These are phyloP conservation scores for Tetramorium alpestre DNA, from an alignment of 1,140 invertebrate species.

Conservation along the genomic window DNA sequence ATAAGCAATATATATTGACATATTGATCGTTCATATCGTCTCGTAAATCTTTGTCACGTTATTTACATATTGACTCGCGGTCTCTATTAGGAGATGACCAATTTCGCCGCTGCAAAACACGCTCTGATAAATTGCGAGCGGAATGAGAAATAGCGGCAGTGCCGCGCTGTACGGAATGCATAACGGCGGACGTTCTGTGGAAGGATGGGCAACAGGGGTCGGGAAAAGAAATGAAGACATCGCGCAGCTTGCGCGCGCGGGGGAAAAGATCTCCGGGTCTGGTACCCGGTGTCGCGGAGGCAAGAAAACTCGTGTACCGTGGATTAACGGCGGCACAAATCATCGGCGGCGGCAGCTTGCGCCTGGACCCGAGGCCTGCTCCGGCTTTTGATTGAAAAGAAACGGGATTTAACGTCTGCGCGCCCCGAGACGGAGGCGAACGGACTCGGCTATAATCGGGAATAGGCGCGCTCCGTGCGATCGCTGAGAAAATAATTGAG, in stretches of 20 bases:
- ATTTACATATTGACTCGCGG: conserved; percentile 4
- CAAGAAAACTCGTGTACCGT: conserved; percentile 37
- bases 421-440: not conserved
- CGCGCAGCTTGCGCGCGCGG: not conserved
- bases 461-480: not conserved
- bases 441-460: not conserved
- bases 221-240: conserved; percentile 36
- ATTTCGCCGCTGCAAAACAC: not conserved
- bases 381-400: conserved; percentile 17
- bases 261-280: not conserved
- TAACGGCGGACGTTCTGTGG: conserved; percentile 10
- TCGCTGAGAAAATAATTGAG: not conserved
- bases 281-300: not conserved
- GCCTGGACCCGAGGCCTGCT: not conserved
- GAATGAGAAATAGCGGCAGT: not conserved
- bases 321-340: conserved; percentile 40
- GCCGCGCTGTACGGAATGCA: conserved; percentile 6
- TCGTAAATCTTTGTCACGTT: not conserved
- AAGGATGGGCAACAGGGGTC: not conserved
- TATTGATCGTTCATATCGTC: not conserved
- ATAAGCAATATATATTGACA: not conserved
- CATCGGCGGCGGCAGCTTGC: conserved; percentile 5
- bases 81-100: not conserved
- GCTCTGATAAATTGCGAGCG: conserved; percentile 11
- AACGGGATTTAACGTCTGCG: not conserved